A percentile compares a stretch with the other conserved stretches of the same genome.
Evolutionary conservation across 2,888 invertebrate genomes (phyloP).

Genomic region (Apamea sordens): DNA sequence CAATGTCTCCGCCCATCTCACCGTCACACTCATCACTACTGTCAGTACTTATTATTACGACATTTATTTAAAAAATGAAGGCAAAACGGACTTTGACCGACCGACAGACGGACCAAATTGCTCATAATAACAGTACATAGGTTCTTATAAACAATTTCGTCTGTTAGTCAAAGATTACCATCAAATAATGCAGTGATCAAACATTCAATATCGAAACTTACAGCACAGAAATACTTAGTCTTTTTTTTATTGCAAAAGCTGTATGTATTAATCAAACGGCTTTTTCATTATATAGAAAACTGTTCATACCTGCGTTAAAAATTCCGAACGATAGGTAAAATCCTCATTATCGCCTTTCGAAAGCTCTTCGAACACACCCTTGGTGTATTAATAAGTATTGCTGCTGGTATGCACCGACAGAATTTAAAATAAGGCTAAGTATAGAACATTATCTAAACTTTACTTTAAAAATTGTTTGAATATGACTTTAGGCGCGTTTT

Average conservation of each 20-base stretch:
- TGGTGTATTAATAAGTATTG: conserved; percentile 40
- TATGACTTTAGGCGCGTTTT: background rate
- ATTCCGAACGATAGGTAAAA: conserved; percentile 17
- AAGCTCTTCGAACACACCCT: conserved; percentile 34
- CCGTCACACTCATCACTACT: background rate
- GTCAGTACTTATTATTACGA: background rate
- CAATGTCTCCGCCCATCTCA: background rate
- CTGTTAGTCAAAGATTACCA: background rate
- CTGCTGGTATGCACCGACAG: background rate
- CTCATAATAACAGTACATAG: background rate
- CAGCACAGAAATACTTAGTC: no score
- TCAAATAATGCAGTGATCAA: background rate
- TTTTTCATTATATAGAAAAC: conserved; percentile 2
- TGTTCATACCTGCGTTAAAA: background rate
- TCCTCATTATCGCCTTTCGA: conserved; percentile 34
- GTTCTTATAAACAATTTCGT: background rate
- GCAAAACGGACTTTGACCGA: background rate
- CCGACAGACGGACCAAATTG: background rate
- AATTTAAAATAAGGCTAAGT: conserved; percentile 30
- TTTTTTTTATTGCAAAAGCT: no score
- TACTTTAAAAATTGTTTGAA: background rate
- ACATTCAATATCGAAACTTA: background rate
- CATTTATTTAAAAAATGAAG: background rate
- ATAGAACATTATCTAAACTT: conserved; percentile 4
- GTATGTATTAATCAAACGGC: background rate